Conservation (phyloP, 2,888 invertebrate species). For the Saturnia japonica region DNA sequence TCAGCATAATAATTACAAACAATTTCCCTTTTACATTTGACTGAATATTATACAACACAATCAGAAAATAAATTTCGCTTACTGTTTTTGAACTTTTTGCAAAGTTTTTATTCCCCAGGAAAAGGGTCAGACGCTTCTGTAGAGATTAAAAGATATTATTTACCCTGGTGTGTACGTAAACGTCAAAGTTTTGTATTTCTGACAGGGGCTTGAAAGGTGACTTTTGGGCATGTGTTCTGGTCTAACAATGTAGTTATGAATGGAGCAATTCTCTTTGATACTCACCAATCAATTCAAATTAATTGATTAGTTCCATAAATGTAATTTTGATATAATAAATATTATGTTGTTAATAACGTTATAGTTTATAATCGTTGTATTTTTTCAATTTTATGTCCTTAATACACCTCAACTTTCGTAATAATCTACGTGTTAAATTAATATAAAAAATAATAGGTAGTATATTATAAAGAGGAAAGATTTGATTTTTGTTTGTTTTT, state of each 20-base stretch:
- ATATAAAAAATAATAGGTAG: no score
- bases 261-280: constrained; percentile 38
- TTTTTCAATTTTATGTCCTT: no score
- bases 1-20: constrained; percentile 39
- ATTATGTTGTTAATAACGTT: no score
- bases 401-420: no score
- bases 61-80: constrained; percentile 68
- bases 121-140: constrained; percentile 65
- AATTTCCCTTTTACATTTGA: constrained; percentile 42
- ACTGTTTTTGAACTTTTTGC: constrained; percentile 57
- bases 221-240: constrained; percentile 51
- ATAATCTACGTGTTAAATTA: no score
- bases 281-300: constrained; percentile 27
- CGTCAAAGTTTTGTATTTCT: constrained; percentile 73
- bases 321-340: constrained; percentile 28
- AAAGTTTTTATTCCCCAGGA: constrained; percentile 63
- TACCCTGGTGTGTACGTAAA: constrained; percentile 60
- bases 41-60: constrained; percentile 59
- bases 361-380: no score
- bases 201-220: constrained; percentile 62
- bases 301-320: constrained; percentile 24
- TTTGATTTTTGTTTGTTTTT: no score
- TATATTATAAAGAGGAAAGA: no score
- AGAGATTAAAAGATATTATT: constrained; percentile 77
- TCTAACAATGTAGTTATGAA: constrained; percentile 43